These are phyloP conservation scores for Pterocles gutturalis DNA, from an alignment of 2,113 vertebrate species.

Conservation along the genomic window DNA sequence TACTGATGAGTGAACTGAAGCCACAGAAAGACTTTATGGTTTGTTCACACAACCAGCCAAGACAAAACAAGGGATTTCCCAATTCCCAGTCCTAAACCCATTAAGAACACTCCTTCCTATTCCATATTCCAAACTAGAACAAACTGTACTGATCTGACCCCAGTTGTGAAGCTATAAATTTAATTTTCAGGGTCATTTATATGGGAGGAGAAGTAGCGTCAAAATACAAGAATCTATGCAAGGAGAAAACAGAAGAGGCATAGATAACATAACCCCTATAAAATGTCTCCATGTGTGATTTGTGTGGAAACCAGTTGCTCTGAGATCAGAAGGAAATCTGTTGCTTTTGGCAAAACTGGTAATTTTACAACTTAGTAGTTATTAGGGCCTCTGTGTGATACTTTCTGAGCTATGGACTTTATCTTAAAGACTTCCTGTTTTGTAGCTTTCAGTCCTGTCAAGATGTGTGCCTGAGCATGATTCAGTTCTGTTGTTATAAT, in stretches of 20 bases:
- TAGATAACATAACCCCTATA: slow-evolving; percentile 53
- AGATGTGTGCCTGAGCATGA: background rate
- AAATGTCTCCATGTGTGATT: slow-evolving; percentile 57
- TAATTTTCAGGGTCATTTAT: slow-evolving; percentile 60
- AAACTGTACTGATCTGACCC: slow-evolving; percentile 56
- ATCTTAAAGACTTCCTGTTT: slow-evolving; percentile 55
- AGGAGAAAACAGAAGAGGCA: slow-evolving; percentile 64
- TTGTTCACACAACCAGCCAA: slow-evolving; percentile 20
- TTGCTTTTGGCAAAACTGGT: slow-evolving; percentile 61
- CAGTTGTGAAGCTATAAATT: slow-evolving; percentile 53
- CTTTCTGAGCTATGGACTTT: slow-evolving; percentile 36
- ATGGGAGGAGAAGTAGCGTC: slow-evolving; percentile 55
- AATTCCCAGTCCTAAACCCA: slow-evolving; percentile 31
- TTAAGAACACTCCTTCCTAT: slow-evolving; percentile 39
- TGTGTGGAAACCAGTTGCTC: slow-evolving; percentile 62
- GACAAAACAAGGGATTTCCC: slow-evolving; percentile 26
- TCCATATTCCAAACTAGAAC: slow-evolving; percentile 39
- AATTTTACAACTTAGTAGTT: slow-evolving; percentile 34
- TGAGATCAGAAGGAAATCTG: slow-evolving; percentile 59
- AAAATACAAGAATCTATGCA: slow-evolving; percentile 56
- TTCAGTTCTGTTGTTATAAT: slow-evolving; percentile 47
- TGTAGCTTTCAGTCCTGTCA: slow-evolving; percentile 2
- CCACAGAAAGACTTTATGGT: slow-evolving; percentile 21
- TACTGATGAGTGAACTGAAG: background rate
- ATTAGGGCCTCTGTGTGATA: slow-evolving; percentile 28